Percentiles rank a stretch among this genome's conserved stretches.
Conservation (phyloP, 1,140 invertebrate genomes). For the Hyles vespertilio region DNA sequence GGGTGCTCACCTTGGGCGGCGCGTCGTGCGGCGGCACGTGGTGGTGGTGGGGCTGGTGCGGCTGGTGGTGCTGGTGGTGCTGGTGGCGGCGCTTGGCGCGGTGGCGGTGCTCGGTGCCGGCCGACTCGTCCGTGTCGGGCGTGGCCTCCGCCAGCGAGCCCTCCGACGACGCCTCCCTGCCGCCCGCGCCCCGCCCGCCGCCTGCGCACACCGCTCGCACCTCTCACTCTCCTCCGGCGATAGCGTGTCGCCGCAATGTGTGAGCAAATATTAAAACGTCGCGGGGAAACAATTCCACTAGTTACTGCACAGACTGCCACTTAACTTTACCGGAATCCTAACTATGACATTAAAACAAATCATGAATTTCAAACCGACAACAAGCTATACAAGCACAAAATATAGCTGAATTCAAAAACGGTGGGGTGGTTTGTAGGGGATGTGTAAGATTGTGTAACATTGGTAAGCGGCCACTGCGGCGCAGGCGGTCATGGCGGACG, state of each 20-base stretch:
- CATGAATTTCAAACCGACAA: too few relatives aligned
- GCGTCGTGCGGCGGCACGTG: slow-evolving; percentile 32
- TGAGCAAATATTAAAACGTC: background rate
- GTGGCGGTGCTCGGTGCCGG: slow-evolving; percentile 42
- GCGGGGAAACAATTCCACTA: background rate
- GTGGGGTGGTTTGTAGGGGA: too few relatives aligned
- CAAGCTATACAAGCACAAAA: too few relatives aligned
- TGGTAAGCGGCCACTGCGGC: too few relatives aligned
- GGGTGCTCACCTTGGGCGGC: slow-evolving; percentile 34
- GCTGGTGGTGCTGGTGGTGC: slow-evolving; percentile 19
- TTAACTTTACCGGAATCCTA: too few relatives aligned
- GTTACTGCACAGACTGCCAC: background rate
- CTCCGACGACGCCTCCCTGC: slow-evolving; percentile 60
- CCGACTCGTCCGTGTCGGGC: slow-evolving; percentile 70
- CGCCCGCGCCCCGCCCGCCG: slow-evolving; percentile 8
- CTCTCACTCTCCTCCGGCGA: background rate
- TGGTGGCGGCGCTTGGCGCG: slow-evolving; percentile 47
- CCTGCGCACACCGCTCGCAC: slow-evolving; percentile 8
- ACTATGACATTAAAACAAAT: too few relatives aligned
- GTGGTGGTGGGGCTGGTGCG: slow-evolving; percentile 36
- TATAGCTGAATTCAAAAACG: too few relatives aligned
- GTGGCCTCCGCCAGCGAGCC: slow-evolving; percentile 67
- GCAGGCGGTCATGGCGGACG: too few relatives aligned
- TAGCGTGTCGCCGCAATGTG: background rate
- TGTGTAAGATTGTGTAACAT: too few relatives aligned